phyloP scores from a whole-genome alignment of 2,113 vertebrate species.

The Cyphomyrus plagiostoma region DNA sequence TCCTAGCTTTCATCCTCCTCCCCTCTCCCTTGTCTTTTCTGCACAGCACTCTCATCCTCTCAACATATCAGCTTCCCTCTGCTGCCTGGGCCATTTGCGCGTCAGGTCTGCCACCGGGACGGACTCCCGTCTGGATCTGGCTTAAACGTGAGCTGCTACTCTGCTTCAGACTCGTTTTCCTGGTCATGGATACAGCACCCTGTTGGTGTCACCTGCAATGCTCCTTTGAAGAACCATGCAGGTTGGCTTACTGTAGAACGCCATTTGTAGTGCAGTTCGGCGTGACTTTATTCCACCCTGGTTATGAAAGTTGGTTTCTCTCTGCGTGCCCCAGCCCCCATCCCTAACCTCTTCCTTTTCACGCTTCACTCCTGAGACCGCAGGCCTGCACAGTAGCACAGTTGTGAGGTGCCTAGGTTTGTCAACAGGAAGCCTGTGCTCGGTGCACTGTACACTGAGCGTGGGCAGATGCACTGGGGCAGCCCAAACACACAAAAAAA shows the following conservation, averaged over 20 bases:
- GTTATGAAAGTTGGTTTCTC: constrained; percentile 2
- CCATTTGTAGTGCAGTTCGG: constrained; percentile 14
- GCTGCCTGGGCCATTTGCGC: neutral
- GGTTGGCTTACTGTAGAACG: neutral
- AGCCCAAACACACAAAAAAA: constrained; percentile 34
- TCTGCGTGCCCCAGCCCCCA: neutral
- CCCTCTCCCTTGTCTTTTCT: neutral
- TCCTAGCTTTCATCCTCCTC: constrained; percentile 2
- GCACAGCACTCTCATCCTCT: neutral
- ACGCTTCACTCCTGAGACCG: constrained; percentile 17
- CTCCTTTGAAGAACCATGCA: neutral
- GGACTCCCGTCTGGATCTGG: constrained; percentile 20
- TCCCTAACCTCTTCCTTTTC: neutral
- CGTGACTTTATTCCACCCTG: neutral
- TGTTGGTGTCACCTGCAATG: neutral
- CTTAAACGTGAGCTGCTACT: constrained; percentile 55
- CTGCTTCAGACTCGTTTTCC: neutral
- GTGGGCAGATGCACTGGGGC: constrained; percentile 51
- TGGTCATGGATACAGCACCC: neutral
- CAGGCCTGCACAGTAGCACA: constrained; percentile 30
- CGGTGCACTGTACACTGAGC: constrained; percentile 51
- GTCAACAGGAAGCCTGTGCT: constrained; percentile 59
- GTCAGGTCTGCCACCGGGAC: neutral
- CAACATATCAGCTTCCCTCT: neutral
- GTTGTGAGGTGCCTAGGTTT: constrained; percentile 45